phyloP scores from a whole-genome alignment of 2,888 invertebrate species.

The Lysandra bellargus region DNA sequence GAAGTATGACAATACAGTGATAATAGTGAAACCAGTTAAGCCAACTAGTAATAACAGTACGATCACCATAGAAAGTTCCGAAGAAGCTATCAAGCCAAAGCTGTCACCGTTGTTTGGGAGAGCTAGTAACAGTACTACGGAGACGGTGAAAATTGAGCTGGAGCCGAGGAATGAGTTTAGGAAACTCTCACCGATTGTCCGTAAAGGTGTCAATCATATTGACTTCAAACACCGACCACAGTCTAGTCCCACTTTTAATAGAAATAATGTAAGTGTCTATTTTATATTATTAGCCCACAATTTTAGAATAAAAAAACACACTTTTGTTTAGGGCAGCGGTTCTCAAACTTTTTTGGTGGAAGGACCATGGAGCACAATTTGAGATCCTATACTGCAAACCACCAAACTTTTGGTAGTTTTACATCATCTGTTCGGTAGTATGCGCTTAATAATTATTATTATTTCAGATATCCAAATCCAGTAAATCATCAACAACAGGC shows the following conservation, averaged over 20 bases:
- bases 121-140: constrained; percentile 54
- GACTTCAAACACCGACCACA: constrained; percentile 70
- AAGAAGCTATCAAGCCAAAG: constrained; percentile 62
- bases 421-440: too few relatives aligned
- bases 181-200: constrained; percentile 69
- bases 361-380: too few relatives aligned
- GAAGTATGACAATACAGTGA: constrained; percentile 51
- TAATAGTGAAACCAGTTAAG: constrained; percentile 65
- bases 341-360: too few relatives aligned
- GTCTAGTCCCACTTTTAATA: constrained; percentile 66
- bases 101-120: constrained; percentile 70
- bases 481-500: constrained; percentile 57
- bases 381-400: too few relatives aligned
- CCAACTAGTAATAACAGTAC: constrained; percentile 65
- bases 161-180: constrained; percentile 67
- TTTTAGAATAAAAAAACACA: too few relatives aligned
- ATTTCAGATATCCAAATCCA: constrained; percentile 42
- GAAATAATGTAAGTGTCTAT: constrained; percentile 43
- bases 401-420: too few relatives aligned
- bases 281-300: too few relatives aligned
- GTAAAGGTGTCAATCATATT: constrained; percentile 58
- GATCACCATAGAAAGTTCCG: constrained; percentile 67
- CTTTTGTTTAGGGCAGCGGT: too few relatives aligned
- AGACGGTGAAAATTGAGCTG: constrained; percentile 63
- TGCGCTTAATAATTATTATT: too few relatives aligned